Evolutionary conservation across 2,797 vertebrate species (phyloP).

Genomic region (Helicolenus hilgendorfi): DNA sequence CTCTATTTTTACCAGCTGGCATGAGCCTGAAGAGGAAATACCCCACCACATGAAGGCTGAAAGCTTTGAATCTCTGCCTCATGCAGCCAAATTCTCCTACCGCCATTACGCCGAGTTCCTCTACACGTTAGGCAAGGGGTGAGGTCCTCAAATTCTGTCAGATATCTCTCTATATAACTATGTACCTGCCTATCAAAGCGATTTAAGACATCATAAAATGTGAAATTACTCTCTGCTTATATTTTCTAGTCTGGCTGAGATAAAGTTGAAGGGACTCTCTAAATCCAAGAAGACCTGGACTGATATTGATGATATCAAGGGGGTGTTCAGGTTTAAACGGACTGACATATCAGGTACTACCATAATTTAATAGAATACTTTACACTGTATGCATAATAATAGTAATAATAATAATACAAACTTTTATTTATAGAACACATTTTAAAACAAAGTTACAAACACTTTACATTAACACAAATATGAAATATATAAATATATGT

Average conservation of each 20-base stretch:
- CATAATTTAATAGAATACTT: no score
- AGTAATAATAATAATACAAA: no score
- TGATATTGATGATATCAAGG: fast-evolving
- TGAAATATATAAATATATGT: no score
- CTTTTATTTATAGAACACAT: no score
- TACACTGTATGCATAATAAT: no score
- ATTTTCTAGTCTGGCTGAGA: fast-evolving
- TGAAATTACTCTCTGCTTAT: no score
- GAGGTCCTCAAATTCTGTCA: not conserved
- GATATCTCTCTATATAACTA: not conserved
- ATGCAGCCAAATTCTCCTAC: conserved; percentile 29
- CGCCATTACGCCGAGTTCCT: conserved; percentile 39
- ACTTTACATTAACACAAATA: no score
- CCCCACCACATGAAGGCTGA: conserved; percentile 49
- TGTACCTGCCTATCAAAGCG: not conserved
- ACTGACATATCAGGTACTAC: fast-evolving
- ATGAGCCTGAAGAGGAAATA: conserved; percentile 23
- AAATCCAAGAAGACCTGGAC: fast-evolving
- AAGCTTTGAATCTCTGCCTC: fast-evolving
- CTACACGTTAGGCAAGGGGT: conserved; percentile 38
- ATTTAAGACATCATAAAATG: no score
- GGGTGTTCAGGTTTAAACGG: fast-evolving
- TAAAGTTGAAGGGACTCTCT: fast-evolving
- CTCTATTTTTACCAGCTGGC: conserved; percentile 48
- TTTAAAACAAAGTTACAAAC: no score